Evolutionary conservation across 1,140 invertebrate species (phyloP), one percentile per base, ranked within the genome.

Genomic region (Dermatophagoides farinae): DNA sequence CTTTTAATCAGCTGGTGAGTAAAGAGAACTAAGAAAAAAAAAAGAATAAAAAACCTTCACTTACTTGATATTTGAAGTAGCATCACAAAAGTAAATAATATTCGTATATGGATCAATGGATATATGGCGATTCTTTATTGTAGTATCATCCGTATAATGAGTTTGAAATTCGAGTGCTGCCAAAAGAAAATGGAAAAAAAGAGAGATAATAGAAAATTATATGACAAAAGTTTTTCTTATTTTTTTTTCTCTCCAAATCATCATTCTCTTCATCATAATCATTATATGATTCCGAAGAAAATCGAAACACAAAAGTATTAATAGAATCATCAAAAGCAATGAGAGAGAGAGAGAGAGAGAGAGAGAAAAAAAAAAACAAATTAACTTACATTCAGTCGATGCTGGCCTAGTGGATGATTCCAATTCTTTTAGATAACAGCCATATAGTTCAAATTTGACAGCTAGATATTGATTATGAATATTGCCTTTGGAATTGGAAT

Each of bases 81-180:
- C 46, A 61, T 65, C 64, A 23, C 64, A 65, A 46, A 63, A 65
- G 40, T 65, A 65, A 40, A 62, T 43, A 14, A 65, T 61, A 49
- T 65, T 60, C 39, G 46, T 65, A 22, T 41, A 44, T 6, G 41
- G 38, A 41, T 65, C 64, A 16, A 63, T 62, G 12, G 64, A 60
- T 41, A 65, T 61, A 41, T 63, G 64, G 18, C 64, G 53, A 49
- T 49, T 57, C 16, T 40, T 49, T 52, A 51, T 54, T 53, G 59
- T 61, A 47, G 60, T 60, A 52, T 65, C 62, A 37, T 65, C 64
- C 22, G 57, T 63, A 52, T 57, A 65, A 55, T 61, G 62, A 25
- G 64, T 65, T 14, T 57, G 31, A 31, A 31, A 31, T 31, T 31
- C 22, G 25, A 23, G 49, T 25, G 18, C 25, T 25, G 5, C 18